phyloP scores from a whole-genome alignment of 2,797 vertebrate genomes.

The Bufotes viridis region DNA sequence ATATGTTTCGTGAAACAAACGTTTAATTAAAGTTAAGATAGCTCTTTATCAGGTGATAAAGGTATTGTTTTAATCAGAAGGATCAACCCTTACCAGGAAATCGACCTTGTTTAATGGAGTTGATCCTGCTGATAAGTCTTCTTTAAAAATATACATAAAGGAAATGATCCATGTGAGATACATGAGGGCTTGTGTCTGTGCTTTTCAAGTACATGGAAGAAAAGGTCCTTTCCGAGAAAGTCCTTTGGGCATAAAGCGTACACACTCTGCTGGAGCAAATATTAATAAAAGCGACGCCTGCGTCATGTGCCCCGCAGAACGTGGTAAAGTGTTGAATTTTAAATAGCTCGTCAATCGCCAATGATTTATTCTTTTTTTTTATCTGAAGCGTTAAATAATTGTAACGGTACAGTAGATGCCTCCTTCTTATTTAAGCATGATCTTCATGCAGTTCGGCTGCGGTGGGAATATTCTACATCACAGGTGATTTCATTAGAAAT shows the following conservation, averaged over 20 bases:
- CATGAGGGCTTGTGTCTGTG: constrained; percentile 54
- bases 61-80: too few relatives aligned
- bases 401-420: neutral
- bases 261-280: constrained; percentile 56
- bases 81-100: too few relatives aligned
- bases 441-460: constrained; percentile 44
- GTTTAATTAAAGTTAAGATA: too few relatives aligned
- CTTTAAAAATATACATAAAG: constrained; percentile 3
- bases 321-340: constrained; percentile 15
- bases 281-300: constrained; percentile 65
- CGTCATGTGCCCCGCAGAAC: constrained; percentile 62
- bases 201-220: constrained; percentile 62
- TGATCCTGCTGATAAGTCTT: too few relatives aligned
- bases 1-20: too few relatives aligned
- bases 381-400: constrained; percentile 42
- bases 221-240: constrained; percentile 64
- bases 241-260: constrained; percentile 59
- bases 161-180: constrained; percentile 63
- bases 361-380: constrained; percentile 45
- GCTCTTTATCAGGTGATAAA: too few relatives aligned
- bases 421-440: constrained; percentile 50
- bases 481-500: constrained; percentile 67
- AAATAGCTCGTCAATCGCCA: constrained; percentile 24
- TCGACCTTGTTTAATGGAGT: too few relatives aligned
- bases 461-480: constrained; percentile 62